Conservation (phyloP, 2,888 invertebrate genomes). For the Polymixis flavicincta region DNA sequence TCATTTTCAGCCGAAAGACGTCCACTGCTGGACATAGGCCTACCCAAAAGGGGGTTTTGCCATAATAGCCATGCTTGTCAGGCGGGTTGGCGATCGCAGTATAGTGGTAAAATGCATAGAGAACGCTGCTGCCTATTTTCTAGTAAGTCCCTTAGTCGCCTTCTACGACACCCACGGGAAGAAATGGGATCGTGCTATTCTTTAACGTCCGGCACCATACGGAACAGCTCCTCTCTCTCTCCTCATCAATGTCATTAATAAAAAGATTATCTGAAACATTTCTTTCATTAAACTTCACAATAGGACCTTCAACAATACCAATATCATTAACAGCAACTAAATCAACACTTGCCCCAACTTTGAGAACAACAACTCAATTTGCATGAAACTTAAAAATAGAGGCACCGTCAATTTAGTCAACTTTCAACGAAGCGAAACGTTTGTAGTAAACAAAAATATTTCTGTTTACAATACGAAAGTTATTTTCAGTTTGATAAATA, state of each 20-base stretch:
- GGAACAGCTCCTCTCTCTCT: too few species aligned
- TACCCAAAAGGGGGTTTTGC: too few species aligned
- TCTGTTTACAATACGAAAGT: conserved; percentile 74
- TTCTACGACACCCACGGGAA: too few species aligned
- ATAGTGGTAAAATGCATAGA: too few species aligned
- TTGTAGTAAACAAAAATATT: conserved; percentile 80
- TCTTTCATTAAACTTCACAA: background rate
- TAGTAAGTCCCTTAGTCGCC: too few species aligned
- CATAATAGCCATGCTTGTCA: too few species aligned
- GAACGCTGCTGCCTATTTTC: too few species aligned
- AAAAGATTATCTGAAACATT: background rate
- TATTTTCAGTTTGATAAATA: conserved; percentile 71
- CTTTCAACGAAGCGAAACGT: conserved; percentile 68
- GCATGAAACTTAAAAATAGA: conserved; percentile 61
- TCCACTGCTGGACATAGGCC: too few species aligned
- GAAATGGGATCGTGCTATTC: too few species aligned
- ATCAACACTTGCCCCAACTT: conserved; percentile 39
- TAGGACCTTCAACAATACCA: conserved; percentile 7
- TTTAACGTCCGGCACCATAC: too few species aligned
- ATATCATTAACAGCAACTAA: conserved; percentile 18
- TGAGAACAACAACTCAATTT: conserved; percentile 56
- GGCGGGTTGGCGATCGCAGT: too few species aligned
- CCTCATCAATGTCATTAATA: background rate
- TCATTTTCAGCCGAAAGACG: too few species aligned
- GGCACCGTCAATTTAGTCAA: conserved; percentile 57